Evolutionary conservation across 2,888 invertebrate genomes (phyloP), one percentile per base, ranked within the genome.

Genomic region (Athalia cordata): DNA sequence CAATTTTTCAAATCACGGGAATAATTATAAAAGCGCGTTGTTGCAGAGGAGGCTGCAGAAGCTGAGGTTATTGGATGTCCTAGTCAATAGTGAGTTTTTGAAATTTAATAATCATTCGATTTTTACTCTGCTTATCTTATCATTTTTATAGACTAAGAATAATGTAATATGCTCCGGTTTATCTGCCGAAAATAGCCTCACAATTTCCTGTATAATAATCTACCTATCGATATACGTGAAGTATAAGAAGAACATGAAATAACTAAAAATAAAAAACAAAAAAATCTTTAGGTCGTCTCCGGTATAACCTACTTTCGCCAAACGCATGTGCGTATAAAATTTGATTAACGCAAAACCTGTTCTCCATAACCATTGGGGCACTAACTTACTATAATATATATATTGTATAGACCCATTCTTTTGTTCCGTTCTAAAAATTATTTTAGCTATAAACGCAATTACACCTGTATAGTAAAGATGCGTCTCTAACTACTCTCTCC

Each of bases 301-400:
- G n/a, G 70, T 55, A n/a, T 72, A 75, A 62, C 75, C 75, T 75
- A 75, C 75, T 75, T 75, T 75, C 75, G 75, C 50, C 50, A 29
- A 55, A 43, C 50, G 62, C 68, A 45, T 59, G 29, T 47, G 61
- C 50, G 11, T 29, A 62, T 50, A 62, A 62, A 62, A 75, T 75
- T 72, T 50, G 62, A 75, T 75, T 75, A 75, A 62, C 52, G 49
- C 8, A 13, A 62, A 75, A 75, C 75, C 62, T 15, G 75, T 75
- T 64, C 50, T 2, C 59, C 59, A 13, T 43, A 50, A 29, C 49
- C 49, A 62, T 0, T 50, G 62, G 50, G n/a, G 29, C 29, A 29
- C 29, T 29, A 29, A 29, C 29, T 29, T 29, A 29, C 29, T 29
- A 29, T 29, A 29, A 29, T 29, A 29, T n/a, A 49, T 29, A 29